Evolutionary conservation across 2,113 vertebrate genomes (phyloP).

Genomic region (Salvelinus alpinus): DNA sequence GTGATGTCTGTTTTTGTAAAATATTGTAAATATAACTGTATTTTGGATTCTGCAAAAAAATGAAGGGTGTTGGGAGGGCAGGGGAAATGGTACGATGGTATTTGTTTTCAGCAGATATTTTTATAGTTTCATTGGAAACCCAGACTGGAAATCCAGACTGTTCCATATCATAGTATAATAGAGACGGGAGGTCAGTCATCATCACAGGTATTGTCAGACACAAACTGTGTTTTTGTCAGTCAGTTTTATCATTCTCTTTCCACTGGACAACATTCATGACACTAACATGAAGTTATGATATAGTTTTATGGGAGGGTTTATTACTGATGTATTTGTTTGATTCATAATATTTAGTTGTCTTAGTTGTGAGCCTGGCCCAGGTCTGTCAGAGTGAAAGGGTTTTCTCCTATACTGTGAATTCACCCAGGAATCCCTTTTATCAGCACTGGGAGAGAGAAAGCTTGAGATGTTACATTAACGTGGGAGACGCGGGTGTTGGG

Average conservation of each 20-base stretch:
- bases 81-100: constrained; percentile 42
- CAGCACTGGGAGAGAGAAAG: constrained; percentile 20
- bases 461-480: constrained; percentile 33
- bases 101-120: constrained; percentile 19
- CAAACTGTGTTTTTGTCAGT: constrained; percentile 22
- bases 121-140: constrained; percentile 54
- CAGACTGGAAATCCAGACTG: constrained; percentile 70
- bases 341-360: background rate
- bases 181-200: constrained; percentile 24
- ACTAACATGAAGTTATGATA: constrained; percentile 21
- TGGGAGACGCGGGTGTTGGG: constrained; percentile 46
- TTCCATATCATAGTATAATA: constrained; percentile 72
- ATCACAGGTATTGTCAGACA: constrained; percentile 18
- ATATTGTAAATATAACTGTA: constrained; percentile 91
- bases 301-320: too few species aligned
- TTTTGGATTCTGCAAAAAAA: constrained; percentile 45
- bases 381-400: constrained; percentile 1
- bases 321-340: constrained; percentile 6
- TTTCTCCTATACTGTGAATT: constrained; percentile 19
- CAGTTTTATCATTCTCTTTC: constrained; percentile 27
- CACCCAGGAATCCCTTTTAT: constrained; percentile 12
- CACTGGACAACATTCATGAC: constrained; percentile 12
- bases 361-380: constrained; percentile 21
- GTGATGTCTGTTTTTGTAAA: constrained; percentile 87
- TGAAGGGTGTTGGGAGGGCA: constrained; percentile 46